Conservation (phyloP, 2,888 invertebrate species). For the Penaeus monodon region DNA sequence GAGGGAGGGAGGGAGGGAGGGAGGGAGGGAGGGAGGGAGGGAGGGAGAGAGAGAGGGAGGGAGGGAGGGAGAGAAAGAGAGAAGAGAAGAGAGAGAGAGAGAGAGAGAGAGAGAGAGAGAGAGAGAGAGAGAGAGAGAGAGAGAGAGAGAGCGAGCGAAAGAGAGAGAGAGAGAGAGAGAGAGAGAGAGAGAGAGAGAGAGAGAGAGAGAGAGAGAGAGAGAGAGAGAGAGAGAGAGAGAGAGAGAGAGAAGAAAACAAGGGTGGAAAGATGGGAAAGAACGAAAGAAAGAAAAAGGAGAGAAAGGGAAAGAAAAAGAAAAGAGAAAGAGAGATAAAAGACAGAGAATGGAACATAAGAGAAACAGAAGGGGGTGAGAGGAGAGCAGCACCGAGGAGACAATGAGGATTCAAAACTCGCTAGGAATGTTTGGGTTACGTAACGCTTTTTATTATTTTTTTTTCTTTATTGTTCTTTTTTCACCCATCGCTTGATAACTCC, state of each 20-base stretch:
- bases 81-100: background rate
- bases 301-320: background rate
- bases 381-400: too few relatives aligned
- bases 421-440: too few relatives aligned
- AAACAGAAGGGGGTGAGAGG: too few relatives aligned
- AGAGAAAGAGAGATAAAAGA: too few relatives aligned
- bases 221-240: background rate
- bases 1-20: background rate
- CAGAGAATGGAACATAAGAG: too few relatives aligned
- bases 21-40: background rate
- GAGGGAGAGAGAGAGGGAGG: background rate
- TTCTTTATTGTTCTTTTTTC: too few relatives aligned
- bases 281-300: background rate
- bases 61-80: background rate
- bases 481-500: too few relatives aligned
- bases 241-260: background rate
- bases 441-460: too few relatives aligned
- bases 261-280: background rate
- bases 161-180: background rate
- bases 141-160: background rate
- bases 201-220: background rate
- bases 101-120: background rate
- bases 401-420: too few relatives aligned
- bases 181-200: conserved; percentile 16
- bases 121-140: conserved; percentile 18